These are phyloP conservation scores for Pollachius pollachius DNA, from an alignment of 2,113 vertebrate species.

Conservation along the genomic window DNA sequence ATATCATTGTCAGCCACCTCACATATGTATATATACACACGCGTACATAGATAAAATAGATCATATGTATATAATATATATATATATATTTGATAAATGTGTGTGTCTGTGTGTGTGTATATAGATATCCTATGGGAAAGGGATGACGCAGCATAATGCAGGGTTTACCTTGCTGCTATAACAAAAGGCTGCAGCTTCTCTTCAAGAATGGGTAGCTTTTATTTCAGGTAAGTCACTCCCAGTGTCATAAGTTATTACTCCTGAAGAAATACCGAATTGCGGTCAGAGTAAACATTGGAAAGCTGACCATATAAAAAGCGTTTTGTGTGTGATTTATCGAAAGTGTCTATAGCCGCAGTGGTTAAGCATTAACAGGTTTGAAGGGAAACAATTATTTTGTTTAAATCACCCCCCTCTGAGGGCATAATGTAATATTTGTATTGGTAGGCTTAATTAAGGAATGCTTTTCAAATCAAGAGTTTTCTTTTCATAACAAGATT, in stretches of 20 bases:
- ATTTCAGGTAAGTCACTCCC: constrained; percentile 43
- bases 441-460: background rate
- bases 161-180: too few species aligned
- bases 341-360: constrained; percentile 40
- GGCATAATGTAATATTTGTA: constrained; percentile 1
- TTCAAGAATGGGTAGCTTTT: constrained; percentile 48
- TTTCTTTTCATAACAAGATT: background rate
- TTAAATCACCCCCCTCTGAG: constrained; percentile 21
- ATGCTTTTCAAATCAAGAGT: background rate
- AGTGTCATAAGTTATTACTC: constrained; percentile 36
- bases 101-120: too few species aligned
- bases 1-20: too few species aligned
- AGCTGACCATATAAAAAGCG: background rate
- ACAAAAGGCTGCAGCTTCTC: constrained; percentile 9
- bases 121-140: too few species aligned
- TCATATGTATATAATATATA: background rate
- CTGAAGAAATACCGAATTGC: constrained; percentile 28
- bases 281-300: constrained; percentile 32
- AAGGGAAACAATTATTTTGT: constrained; percentile 40
- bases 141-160: too few species aligned
- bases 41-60: too few species aligned
- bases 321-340: constrained; percentile 45
- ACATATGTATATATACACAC: too few species aligned
- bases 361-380: constrained; percentile 55
- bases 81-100: background rate